Evolutionary conservation across 2,888 invertebrate species (phyloP).

Genomic region (Gymnosoma rotundatum): DNA sequence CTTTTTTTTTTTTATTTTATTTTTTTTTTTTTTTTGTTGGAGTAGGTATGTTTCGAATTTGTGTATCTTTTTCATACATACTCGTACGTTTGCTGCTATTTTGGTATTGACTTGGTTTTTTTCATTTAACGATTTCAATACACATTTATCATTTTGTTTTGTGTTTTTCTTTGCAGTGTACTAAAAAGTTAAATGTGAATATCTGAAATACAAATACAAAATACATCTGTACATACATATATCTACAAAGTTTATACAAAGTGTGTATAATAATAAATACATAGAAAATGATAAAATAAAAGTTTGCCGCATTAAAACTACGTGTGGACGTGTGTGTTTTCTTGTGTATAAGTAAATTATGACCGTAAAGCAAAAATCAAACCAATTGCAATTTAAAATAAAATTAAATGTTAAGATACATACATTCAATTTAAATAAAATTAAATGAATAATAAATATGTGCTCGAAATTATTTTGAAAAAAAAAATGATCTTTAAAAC

Average conservation of each 20-base stretch:
- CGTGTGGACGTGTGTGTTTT: slow-evolving; percentile 3
- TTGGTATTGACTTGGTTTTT: slow-evolving; percentile 35
- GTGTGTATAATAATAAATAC: slow-evolving; percentile 24
- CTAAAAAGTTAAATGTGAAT: slow-evolving; percentile 46
- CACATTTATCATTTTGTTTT: slow-evolving; percentile 38
- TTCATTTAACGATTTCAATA: slow-evolving; percentile 47
- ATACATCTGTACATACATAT: neutral
- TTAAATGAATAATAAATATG: neutral
- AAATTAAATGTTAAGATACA: slow-evolving; percentile 25
- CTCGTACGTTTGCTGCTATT: slow-evolving; percentile 2
- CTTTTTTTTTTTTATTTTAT: slow-evolving; percentile 16
- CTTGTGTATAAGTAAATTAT: slow-evolving; percentile 47
- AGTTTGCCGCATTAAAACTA: slow-evolving; percentile 41
- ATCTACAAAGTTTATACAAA: slow-evolving; percentile 6
- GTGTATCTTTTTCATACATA: slow-evolving; percentile 11
- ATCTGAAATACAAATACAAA: slow-evolving; percentile 29
- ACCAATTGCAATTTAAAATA: slow-evolving; percentile 9
- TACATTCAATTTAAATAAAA: slow-evolving; percentile 3
- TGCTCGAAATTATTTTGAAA: neutral
- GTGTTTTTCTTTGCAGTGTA: slow-evolving; percentile 13
- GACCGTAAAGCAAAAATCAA: neutral
- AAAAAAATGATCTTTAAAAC: slow-evolving; percentile 6
- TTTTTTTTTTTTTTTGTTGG: slow-evolving; percentile 22
- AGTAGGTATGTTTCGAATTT: slow-evolving; percentile 28
- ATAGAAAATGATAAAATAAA: slow-evolving; percentile 36